Base-by-base conservation (phyloP, 1,140 invertebrate genomes). In the Mactra quadrangularis region DNA sequence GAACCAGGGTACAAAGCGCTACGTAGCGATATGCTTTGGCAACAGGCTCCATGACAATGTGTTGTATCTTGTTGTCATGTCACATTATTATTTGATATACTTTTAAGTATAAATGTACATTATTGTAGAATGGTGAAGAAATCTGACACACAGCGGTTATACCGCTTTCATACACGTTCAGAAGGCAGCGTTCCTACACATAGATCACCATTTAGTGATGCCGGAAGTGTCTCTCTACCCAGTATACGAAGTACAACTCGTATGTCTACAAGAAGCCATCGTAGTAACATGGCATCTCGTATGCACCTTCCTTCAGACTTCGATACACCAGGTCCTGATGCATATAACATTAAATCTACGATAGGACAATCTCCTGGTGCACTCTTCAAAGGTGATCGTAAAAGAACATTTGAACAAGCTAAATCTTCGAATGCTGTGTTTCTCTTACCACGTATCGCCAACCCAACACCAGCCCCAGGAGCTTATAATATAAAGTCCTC, bases 381-480 rank as follows among this genome's bases (percentile, higher is more conserved):
- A 0, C 33, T 72, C 2, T 84, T 87, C 22, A 87, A 85, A 64
- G 86, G 86, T 17, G 82, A 87, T 41, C 35, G 86, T 13, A 41
- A 33, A 25, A 62, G 82, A 41, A 70, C 77, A 41, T 87, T 85
- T 76, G 84, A 82, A 19, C 68, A 79, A 38, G 83, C 84, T 0
- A 87, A 85, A 59, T 53, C 71, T 31, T 79, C 84, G 33, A 87
- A 87, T 55, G 82, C 83, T n/a, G 62, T 85, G n/a, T 87, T 87
- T 70, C 57, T 87, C 31, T 55, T 84, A 41, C 84, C 84, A 47
- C 75, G 79, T 45, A 66, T 83, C 19, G 70, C 76, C 47, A 70
- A 83, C 45, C 59, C 72, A 19, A 87, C 82, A 4, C 86, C 86
- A 4, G 84, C 84, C 1, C 86, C 86, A 6, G 86, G 86, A 19